These are phyloP conservation scores for Greenwoodochromis staneri DNA, from an alignment of 2,113 vertebrate genomes.

Conservation along the genomic window DNA sequence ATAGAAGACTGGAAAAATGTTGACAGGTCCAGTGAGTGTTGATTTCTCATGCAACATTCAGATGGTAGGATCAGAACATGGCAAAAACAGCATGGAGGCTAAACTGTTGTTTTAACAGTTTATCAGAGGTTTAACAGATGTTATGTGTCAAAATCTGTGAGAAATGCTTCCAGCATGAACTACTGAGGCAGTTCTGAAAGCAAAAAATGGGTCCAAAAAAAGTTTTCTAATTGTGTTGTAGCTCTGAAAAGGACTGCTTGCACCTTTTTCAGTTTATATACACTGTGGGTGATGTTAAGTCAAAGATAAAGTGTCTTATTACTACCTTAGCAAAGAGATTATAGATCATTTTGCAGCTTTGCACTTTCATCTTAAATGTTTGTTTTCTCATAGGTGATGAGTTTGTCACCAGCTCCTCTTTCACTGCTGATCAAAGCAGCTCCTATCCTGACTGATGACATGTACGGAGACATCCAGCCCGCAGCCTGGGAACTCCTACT, in stretches of 20 bases:
- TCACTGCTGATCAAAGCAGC: conserved; percentile 96
- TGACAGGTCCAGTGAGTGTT: background rate
- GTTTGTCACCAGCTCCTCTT: conserved; percentile 89
- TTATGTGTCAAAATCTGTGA: background rate
- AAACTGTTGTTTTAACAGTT: background rate
- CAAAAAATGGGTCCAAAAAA: background rate
- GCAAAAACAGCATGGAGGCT: background rate
- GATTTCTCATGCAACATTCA: background rate
- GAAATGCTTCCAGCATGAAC: background rate
- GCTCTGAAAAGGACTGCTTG: background rate
- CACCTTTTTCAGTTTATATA: background rate
- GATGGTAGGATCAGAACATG: background rate
- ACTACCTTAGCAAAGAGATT: background rate
- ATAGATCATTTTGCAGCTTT: background rate
- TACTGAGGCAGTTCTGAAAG: background rate
- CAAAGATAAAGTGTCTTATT: background rate
- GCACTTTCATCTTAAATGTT: background rate
- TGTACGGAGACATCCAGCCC: conserved; percentile 96
- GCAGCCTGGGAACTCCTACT: conserved; percentile 96
- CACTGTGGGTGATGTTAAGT: background rate
- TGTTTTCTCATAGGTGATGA: conserved; percentile 83
- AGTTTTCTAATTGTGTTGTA: background rate
- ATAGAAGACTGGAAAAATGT: background rate
- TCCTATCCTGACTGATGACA: conserved; percentile 91
- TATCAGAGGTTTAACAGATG: background rate